Conservation (phyloP, 30 jellyfish, hydroid and myxozoan species). For the Turritopsis dohrnii region DNA sequence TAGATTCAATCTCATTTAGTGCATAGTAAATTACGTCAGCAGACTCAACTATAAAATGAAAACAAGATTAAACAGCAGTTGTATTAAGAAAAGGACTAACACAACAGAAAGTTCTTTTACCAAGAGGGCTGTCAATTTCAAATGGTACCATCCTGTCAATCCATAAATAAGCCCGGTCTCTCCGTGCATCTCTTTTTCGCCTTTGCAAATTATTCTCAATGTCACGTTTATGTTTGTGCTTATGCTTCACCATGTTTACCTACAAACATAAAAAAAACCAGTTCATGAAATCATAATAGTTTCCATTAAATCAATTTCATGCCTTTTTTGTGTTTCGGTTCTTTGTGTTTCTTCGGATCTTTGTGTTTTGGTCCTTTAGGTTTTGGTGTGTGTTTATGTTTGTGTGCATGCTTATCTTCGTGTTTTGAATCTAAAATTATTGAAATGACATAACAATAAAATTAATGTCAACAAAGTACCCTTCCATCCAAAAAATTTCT, state of each 20-base stretch:
- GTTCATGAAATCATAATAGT: too few species aligned
- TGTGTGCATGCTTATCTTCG: neutral
- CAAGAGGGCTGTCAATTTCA: slow-evolving; percentile 25
- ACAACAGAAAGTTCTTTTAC: too few species aligned
- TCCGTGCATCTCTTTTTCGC: slow-evolving; percentile 41
- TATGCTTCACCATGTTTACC: neutral
- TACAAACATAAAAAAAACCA: neutral
- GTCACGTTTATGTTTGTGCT: neutral
- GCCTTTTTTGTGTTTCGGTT: neutral
- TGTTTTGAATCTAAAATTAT: neutral
- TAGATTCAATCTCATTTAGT: slow-evolving; percentile 15
- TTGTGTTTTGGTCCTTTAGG: neutral
- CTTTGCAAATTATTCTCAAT: neutral
- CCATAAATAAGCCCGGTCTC: slow-evolving; percentile 76
- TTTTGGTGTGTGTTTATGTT: neutral
- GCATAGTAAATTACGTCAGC: slow-evolving; percentile 8
- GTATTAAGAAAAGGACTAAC: neutral
- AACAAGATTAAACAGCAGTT: neutral
- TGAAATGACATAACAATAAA: neutral
- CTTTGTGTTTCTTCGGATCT: neutral
- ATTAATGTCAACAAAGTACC: neutral
- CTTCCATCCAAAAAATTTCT: too few species aligned
- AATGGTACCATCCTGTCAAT: slow-evolving; percentile 53
- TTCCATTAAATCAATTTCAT: too few species aligned
- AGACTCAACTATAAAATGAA: neutral